Conservation (phyloP, 30 jellyfish, hydroid and myxozoan genomes). For the Cassiopea andromeda region DNA sequence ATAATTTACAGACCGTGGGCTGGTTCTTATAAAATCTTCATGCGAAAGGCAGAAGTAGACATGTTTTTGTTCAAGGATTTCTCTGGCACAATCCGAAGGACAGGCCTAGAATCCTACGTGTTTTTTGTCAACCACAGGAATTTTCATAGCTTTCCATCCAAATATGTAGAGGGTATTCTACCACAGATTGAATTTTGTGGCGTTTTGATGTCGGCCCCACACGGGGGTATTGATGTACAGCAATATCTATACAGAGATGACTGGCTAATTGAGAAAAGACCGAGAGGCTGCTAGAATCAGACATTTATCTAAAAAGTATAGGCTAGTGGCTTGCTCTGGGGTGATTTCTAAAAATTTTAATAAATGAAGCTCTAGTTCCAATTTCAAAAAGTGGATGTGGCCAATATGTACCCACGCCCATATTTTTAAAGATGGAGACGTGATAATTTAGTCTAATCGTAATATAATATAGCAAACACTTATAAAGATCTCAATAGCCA, state of each 20-base stretch:
- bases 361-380: too few species aligned
- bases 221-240: conserved; percentile 83
- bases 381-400: too few species aligned
- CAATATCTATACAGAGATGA: conserved; percentile 80
- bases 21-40: conserved; percentile 73
- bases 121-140: conserved; percentile 79
- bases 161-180: conserved; percentile 61
- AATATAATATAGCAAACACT: too few species aligned
- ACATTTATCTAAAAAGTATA: too few species aligned
- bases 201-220: conserved; percentile 72
- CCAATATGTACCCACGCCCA: too few species aligned
- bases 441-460: too few species aligned
- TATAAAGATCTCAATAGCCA: too few species aligned
- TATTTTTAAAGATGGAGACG: too few species aligned
- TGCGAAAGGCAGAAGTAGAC: conserved; percentile 79
- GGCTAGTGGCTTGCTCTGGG: too few species aligned
- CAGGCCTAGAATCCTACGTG: conserved; percentile 88
- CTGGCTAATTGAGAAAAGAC: conserved; percentile 81
- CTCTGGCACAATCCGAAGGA: conserved; percentile 65
- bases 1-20: conserved; percentile 77
- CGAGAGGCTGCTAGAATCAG: conserved; percentile 69
- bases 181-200: conserved; percentile 79
- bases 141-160: conserved; percentile 84
- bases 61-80: conserved; percentile 68
- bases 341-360: too few species aligned